Base-by-base conservation (phyloP, 2,888 invertebrate genomes). In the Rhagophthalmus giganteus region DNA sequence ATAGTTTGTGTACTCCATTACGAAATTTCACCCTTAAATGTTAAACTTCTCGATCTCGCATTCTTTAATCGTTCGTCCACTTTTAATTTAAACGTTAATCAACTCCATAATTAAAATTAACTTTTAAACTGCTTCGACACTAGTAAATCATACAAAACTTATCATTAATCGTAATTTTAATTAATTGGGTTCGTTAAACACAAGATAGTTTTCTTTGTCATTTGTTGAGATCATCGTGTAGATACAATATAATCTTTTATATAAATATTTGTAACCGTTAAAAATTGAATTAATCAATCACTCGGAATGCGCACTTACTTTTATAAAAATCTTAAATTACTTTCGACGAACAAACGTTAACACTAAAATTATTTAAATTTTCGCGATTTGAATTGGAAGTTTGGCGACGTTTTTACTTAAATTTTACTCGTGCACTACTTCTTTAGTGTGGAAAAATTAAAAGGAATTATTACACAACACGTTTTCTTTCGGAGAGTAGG, bases 1-100 rank as follows among this genome's bases (percentile, higher is more conserved):
- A 20, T 20, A 20, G 33, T 48, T 59, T 35, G 56, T 55, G 53
- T 63, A 64, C 38, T 64, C 64, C 64, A 64, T 64, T 16, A 16
- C 12, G 7, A 20, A 20, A 20, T 20, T 20, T 20, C 20, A 20
- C 20, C 3, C 7, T 20, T 20, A 3, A 20, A 5, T 3, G 20
- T 20, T 3, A 3, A 5, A 20, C 20, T 20, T 20, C 7, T 20
- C 20, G 20, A 5, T 5, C 7, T 20, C 7, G 20, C 3, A 20
- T 3, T 5, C 20, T 20, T 20, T 20, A 20, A 20, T 7, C 20
- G 20, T 20, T 20, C 7, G 20, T 20, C n/a, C n/a, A n/a, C n/a
- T n/a, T n/a, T n/a, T n/a, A n/a, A n/a, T n/a, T n/a, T n/a, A n/a
- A n/a, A n/a, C n/a, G n/a, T n/a, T 44, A 44, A 34, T 13, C 35